Base-by-base conservation (phyloP, 1,140 invertebrate genomes). In the Oppia nitens region DNA sequence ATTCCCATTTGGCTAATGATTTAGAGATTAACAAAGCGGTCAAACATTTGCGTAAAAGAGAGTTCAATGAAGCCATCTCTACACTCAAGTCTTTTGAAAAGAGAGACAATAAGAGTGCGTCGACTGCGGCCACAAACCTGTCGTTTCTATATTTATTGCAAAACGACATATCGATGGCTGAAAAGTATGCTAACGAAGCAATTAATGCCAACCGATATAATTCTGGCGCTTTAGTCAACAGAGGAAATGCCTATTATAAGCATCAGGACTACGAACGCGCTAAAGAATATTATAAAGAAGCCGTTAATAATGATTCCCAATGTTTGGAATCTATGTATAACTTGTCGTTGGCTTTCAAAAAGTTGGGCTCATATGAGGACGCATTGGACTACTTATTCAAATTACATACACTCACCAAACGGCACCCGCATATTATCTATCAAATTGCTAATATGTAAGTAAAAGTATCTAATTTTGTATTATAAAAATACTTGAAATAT, bases 1-100 rank as follows among this genome's bases (percentile, higher is more conserved):
- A 87, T 66, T 75, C 81, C 11, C 75, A 79, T 63, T 68, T 94
- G 28, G 86, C 88, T 20, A 83, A 84, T 64, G 88, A 93, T 71
- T 74, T 95, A 55, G 89, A 95, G 73, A 87, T 96, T 59, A 92
- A 90, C 69, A 94, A 93, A 73, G 90, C 89, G 0, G 80, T 92
- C 52, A 87, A 89, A 68, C 88, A 83, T 71, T 72, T 96, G 17
- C 83, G 86, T 61, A 84, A 88, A 71, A 81, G 85, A 60, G 84
- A 94, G 66, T 79, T 91, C 14, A 73, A 78, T 49, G 62, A 60
- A 54, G 83, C 90, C 0, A 82, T 91, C 45, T 87, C 90, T 60
- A 88, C 86, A 0, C 71, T 95, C 23, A 87, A 88, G 72, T 81
- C 82, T 59, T 93, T 94, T 71, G 86, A 93, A 70, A 86, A 85